Evolutionary conservation across 2,797 vertebrate species (phyloP), one percentile per base, ranked within the genome.

Genomic region (Labroides dimidiatus): DNA sequence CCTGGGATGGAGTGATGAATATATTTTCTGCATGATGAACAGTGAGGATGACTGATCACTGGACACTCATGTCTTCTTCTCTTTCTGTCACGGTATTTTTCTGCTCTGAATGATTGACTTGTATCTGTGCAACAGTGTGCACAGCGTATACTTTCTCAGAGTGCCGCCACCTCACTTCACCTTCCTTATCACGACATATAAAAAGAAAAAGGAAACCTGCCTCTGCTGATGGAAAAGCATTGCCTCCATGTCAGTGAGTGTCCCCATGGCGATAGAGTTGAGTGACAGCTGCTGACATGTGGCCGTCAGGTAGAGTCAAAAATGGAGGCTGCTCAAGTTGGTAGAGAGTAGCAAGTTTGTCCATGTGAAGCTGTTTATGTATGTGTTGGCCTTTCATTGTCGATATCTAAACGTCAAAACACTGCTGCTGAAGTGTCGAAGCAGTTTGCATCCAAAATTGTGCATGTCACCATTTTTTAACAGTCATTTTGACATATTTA

Each of bases 271-370:
- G n/a, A 43, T 59, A 44, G 49, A 59, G 23, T 1, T 64, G 64
- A 89, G 44, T 86, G 84, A 80, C 74, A 76, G 72, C 53, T 10
- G 61, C 39, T 17, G 49, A 63, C 81, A 54, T 37, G 48, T 41
- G 57, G 61, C 68, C 47, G 56, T 54, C 43, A 11, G 60, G 55
- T 45, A 59, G 58, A 61, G 24, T 53, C 15, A 61, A 45, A 62
- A 55, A 51, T 47, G 36, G 7, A 62, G 65, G 58, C 69, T 43
- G 72, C 45, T 63, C 4, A 41, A 66, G 54, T 68, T 71, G 66
- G 61, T 57, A 27, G 51, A 75, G 57, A 49, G 44, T 39, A 20
- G 27, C 6, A 13, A 23, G 23, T 36, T 2, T 59, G 62, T 54
- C 30, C 19, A 33, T 11, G 33, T n/a, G 49, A 42, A 33, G 20